A percentile compares a stretch with the other conserved stretches of the same genome.
These are phyloP conservation scores for Tiliacea citrago DNA, from an alignment of 2,888 invertebrate species.

Conservation along the genomic window DNA sequence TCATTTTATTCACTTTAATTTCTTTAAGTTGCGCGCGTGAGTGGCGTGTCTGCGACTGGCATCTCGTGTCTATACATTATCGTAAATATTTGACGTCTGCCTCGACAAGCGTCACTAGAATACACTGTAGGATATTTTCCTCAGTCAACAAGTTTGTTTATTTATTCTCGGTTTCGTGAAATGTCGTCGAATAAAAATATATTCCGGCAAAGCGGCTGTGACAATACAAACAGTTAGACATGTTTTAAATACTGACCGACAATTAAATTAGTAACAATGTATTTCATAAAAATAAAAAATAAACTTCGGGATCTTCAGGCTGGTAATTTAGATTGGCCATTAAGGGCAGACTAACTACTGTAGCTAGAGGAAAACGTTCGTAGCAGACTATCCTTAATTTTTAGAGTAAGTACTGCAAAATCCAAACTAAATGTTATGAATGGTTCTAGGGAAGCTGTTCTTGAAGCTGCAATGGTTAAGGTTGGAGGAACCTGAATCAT, in stretches of 20 bases:
- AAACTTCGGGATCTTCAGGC: background rate
- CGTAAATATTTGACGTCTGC: constrained; percentile 4
- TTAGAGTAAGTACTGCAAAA: background rate
- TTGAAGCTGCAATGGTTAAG: background rate
- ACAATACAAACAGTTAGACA: constrained; percentile 15
- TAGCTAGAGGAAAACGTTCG: background rate
- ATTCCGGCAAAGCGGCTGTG: constrained; percentile 3
- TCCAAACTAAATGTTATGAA: background rate
- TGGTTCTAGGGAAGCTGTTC: background rate
- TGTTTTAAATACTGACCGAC: background rate
- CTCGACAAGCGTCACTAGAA: constrained; percentile 14
- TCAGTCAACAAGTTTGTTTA: constrained; percentile 5
- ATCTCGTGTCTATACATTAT: background rate
- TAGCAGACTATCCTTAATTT: background rate
- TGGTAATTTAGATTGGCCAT: background rate
- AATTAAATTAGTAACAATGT: background rate
- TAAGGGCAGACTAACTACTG: background rate
- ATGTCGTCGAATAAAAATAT: constrained; percentile 10
- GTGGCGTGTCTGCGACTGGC: constrained; percentile 16
- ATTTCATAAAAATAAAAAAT: background rate
- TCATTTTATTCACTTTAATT: background rate
- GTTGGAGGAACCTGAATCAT: background rate
- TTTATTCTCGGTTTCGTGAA: background rate
- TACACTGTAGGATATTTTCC: constrained; percentile 1
- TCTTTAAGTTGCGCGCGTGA: background rate